Percentiles rank a stretch among this genome's conserved stretches.
phyloP scores from a whole-genome alignment of 1,140 invertebrate species.

The Battus philenor region DNA sequence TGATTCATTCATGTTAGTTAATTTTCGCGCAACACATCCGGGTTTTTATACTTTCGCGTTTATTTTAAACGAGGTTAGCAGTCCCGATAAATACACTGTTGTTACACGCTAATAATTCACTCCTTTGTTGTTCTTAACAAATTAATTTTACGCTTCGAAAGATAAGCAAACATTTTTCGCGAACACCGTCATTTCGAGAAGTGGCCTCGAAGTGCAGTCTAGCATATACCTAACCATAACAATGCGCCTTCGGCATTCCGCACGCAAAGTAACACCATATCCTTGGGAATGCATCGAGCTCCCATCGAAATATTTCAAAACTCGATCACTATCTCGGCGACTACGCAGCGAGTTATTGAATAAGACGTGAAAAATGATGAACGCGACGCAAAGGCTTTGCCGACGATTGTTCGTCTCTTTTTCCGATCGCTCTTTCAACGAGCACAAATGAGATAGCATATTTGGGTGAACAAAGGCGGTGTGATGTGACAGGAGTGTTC shows the following conservation, averaged over 20 bases:
- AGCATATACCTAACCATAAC: conserved; percentile 33
- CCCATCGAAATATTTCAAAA: conserved; percentile 71
- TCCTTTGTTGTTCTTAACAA: conserved; percentile 11
- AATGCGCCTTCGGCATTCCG: conserved; percentile 54
- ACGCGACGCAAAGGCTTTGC: conserved; percentile 57
- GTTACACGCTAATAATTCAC: conserved; percentile 16
- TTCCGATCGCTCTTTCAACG: conserved; percentile 30
- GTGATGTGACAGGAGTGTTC: conserved; percentile 57
- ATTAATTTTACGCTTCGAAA: conserved; percentile 1
- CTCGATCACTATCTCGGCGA: conserved; percentile 67
- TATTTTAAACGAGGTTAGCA: conserved; percentile 23
- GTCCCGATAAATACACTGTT: conserved; percentile 11
- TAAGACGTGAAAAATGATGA: conserved; percentile 74
- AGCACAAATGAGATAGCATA: conserved; percentile 55
- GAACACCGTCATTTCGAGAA: background rate
- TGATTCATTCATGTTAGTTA: conserved; percentile 44
- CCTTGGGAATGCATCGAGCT: conserved; percentile 69
- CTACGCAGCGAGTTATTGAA: conserved; percentile 70
- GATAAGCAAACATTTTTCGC: conserved; percentile 14
- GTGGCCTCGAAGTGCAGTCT: conserved; percentile 5
- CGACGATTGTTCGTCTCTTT: conserved; percentile 52
- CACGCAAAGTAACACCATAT: conserved; percentile 74
- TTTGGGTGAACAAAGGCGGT: conserved; percentile 65
- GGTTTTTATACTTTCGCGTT: conserved; percentile 27
- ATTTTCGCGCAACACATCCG: conserved; percentile 35